Evolutionary conservation across 2,888 invertebrate genomes (phyloP), one percentile per base, ranked within the genome.

Genomic region (Serrognathus titanus): DNA sequence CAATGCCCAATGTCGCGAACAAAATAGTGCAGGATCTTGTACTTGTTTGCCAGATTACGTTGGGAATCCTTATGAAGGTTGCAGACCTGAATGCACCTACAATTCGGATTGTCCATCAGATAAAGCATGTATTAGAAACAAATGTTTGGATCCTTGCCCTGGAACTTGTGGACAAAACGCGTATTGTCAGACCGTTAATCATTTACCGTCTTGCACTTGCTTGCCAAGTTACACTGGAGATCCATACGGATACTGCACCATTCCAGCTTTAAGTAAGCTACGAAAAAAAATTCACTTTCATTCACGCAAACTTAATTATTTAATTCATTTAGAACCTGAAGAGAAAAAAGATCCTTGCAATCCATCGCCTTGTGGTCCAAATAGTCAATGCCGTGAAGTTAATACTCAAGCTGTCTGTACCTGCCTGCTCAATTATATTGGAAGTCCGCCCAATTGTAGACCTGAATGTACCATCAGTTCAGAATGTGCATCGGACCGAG

Each of bases 361-460:
- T 48, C 92, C 92, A 50, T 87, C 89, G 36, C 91, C 91, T 0
- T 92, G 92, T 69, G 92, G 92, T 13, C 84, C 90, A 5, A 90
- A 92, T 71, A 86, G 89, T 65, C 82, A 87, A 70, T 92, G 92
- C 71, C 84, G 84, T 55, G 86, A 86, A 68, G 75, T 84, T 51
- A 71, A 70, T 50, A 69, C 70, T 63, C 75, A 68, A 70, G 87
- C 88, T 6, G 83, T 87, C 10, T 90, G 90, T 67, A 85, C 85
- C 58, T 90, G 90, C 63, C 79, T 85, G 59, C 79, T 83, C 8
- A 83, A 84, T 54, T 90, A 85, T 67, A 80, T 86, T 62, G 91
- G 91, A n/a, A 79, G 75, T 56, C 87, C 88, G n/a, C 86, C 87
- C 10, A 79, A 79, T 47, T 89, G 89, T 67, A 77, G 85, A 61